Evolutionary conservation across 2,113 vertebrate species (phyloP).

Genomic region (Oncorhynchus clarkii): DNA sequence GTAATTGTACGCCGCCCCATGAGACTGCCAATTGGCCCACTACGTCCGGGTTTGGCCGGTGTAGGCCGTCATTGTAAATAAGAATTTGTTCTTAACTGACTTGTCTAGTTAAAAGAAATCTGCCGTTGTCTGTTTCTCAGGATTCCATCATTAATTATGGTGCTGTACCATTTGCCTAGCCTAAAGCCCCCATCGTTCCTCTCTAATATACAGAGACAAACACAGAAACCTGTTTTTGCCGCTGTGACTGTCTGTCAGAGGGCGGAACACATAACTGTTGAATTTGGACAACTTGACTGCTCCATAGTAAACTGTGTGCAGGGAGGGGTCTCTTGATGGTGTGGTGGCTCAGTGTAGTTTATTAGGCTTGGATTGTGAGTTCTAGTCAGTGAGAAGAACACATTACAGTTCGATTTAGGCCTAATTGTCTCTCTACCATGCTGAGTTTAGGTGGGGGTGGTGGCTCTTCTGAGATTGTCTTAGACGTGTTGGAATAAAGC

Average conservation of each 20-base stretch:
- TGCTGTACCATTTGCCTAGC: not conserved
- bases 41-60: too few species aligned
- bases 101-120: not conserved
- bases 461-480: not conserved
- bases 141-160: not conserved
- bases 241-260: constrained; percentile 1
- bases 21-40: too few species aligned
- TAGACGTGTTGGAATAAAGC: too few species aligned
- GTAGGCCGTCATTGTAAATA: too few species aligned
- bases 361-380: too few species aligned
- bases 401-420: too few species aligned
- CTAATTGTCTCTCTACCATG: too few species aligned
- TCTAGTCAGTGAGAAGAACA: too few species aligned
- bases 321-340: not conserved
- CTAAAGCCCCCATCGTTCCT: not conserved
- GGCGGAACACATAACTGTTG: not conserved
- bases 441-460: not conserved
- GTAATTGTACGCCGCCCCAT: too few species aligned
- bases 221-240: constrained; percentile 22
- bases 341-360: not conserved
- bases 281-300: not conserved
- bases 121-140: constrained; percentile 19
- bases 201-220: constrained; percentile 15
- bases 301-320: not conserved
- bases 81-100: too few species aligned